Evolutionary conservation across 2,113 vertebrate genomes (phyloP).

Genomic region (Tiliqua scincoides): DNA sequence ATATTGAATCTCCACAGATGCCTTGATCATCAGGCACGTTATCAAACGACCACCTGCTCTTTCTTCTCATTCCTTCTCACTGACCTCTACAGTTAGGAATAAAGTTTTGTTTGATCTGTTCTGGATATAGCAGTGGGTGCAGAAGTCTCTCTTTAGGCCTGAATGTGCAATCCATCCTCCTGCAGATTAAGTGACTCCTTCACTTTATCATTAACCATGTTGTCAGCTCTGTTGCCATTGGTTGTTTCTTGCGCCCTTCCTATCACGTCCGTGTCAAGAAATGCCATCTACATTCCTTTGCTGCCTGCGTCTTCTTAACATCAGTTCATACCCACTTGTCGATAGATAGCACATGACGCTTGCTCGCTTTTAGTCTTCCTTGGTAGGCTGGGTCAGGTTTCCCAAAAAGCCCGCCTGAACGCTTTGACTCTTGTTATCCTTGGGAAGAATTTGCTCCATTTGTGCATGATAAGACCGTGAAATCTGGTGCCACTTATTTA

Average conservation of each 20-base stretch:
- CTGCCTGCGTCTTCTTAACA: constrained; percentile 50
- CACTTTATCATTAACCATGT: constrained; percentile 41
- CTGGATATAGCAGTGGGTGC: neutral
- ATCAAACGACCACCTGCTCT: too few species aligned
- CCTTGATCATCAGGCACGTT: too few species aligned
- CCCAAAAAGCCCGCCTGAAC: constrained; percentile 7
- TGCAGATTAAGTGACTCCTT: constrained; percentile 16
- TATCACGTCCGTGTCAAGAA: constrained; percentile 49
- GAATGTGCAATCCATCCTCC: constrained; percentile 33
- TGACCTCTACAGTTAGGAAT: neutral
- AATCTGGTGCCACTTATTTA: neutral
- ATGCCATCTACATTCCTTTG: constrained; percentile 64
- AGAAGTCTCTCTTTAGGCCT: neutral
- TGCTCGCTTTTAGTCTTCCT: neutral
- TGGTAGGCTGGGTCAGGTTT: neutral
- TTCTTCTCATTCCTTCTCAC: neutral
- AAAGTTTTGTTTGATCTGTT: neutral
- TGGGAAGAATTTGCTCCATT: neutral
- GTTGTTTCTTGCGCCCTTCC: constrained; percentile 12
- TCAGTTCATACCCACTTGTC: neutral
- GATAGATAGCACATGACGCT: constrained; percentile 16
- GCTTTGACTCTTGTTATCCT: neutral
- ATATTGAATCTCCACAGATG: too few species aligned
- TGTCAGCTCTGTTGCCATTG: constrained; percentile 37
- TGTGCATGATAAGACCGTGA: neutral